These are phyloP conservation scores for Podotricha telesiphe DNA, from an alignment of 2,888 invertebrate genomes.

Conservation along the genomic window DNA sequence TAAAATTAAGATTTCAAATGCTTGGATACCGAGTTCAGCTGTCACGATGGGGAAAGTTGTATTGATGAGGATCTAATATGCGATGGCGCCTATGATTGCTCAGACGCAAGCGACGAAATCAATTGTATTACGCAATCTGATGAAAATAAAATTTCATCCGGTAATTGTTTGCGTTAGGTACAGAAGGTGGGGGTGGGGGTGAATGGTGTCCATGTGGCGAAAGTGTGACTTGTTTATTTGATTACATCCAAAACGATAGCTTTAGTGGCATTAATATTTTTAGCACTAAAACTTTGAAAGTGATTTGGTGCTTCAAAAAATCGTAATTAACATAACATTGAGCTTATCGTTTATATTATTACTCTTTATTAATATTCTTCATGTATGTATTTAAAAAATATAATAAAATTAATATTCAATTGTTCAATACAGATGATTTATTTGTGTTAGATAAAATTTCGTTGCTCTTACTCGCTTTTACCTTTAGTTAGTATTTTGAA, in stretches of 20 bases:
- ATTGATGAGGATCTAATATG: constrained; percentile 82
- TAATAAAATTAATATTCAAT: too few species aligned
- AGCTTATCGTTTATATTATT: neutral
- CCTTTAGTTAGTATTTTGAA: too few species aligned
- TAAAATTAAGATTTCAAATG: constrained; percentile 71
- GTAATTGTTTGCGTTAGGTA: too few species aligned
- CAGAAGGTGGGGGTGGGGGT: constrained; percentile 23
- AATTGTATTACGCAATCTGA: constrained; percentile 69
- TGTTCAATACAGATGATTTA: too few species aligned
- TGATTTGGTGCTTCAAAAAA: neutral
- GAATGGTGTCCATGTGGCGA: constrained; percentile 19
- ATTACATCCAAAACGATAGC: too few species aligned
- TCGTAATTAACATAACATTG: neutral
- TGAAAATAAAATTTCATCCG: constrained; percentile 35
- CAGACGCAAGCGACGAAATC: constrained; percentile 86
- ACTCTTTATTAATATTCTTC: neutral
- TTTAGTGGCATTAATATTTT: neutral
- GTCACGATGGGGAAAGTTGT: constrained; percentile 85
- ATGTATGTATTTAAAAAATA: too few species aligned
- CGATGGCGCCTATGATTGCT: constrained; percentile 85
- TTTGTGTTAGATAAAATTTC: too few species aligned
- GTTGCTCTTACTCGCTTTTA: too few species aligned
- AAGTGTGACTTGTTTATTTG: neutral
- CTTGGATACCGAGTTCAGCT: constrained; percentile 76
- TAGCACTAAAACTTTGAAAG: neutral